phyloP scores from a whole-genome alignment of 2,888 invertebrate genomes.

The Aspidiotus rigidus region DNA sequence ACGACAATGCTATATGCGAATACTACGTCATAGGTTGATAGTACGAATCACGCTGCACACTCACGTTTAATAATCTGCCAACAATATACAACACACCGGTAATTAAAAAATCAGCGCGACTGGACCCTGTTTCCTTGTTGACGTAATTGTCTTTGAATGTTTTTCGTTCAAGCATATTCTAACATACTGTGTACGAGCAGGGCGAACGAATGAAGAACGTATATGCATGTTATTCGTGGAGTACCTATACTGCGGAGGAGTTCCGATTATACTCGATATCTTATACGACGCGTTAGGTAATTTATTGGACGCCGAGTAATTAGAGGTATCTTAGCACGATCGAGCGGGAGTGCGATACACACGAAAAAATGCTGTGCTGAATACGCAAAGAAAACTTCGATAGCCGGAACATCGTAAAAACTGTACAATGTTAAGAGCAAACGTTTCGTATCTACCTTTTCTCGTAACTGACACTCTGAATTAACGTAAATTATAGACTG shows the following conservation, averaged over 20 bases:
- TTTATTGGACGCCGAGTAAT: constrained; percentile 15
- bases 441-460: no score
- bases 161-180: not conserved
- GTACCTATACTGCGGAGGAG: constrained; percentile 5
- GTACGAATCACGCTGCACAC: no score
- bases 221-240: not conserved
- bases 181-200: not conserved
- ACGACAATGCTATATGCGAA: no score
- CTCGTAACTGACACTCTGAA: no score
- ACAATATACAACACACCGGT: not conserved
- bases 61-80: no score
- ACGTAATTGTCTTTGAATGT: constrained; percentile 4
- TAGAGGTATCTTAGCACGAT: not conserved
- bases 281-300: not conserved
- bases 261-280: not conserved
- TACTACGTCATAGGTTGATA: no score
- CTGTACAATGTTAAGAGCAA: no score
- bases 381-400: no score
- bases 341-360: not conserved
- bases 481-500: no score
- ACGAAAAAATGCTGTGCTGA: no score
- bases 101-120: constrained; percentile 2
- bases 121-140: not conserved
- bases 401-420: no score
- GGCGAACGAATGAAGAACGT: not conserved